These are phyloP conservation scores for Chymomyza fuscimana DNA, from an alignment of 2,888 invertebrate genomes.

Conservation along the genomic window DNA sequence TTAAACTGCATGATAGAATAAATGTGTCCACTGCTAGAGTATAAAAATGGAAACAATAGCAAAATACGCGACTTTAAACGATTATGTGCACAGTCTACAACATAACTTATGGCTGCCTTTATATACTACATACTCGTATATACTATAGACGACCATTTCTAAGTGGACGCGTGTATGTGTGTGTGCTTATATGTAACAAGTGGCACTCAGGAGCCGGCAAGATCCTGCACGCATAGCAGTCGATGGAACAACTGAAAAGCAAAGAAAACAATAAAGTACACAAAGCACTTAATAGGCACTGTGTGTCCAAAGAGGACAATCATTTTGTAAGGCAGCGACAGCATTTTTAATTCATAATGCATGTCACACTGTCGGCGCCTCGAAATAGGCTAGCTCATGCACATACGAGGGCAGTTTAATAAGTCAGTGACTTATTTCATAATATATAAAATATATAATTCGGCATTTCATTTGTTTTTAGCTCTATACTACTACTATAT, in stretches of 20 bases:
- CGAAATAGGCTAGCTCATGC: neutral
- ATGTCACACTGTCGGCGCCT: slow-evolving; percentile 16
- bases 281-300: slow-evolving; percentile 54
- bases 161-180: neutral
- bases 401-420: too few relatives aligned
- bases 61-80: neutral
- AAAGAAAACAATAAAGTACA: slow-evolving; percentile 41
- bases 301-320: slow-evolving; percentile 12
- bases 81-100: neutral
- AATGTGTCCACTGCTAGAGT: neutral
- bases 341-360: slow-evolving; percentile 63
- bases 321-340: slow-evolving; percentile 33
- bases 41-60: neutral
- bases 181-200: slow-evolving; percentile 56
- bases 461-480: too few relatives aligned
- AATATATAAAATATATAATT: too few relatives aligned
- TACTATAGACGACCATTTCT: too few relatives aligned
- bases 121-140: neutral
- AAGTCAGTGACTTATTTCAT: too few relatives aligned
- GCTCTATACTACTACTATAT: too few relatives aligned
- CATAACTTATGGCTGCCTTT: neutral
- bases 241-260: slow-evolving; percentile 24
- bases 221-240: neutral
- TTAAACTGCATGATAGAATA: neutral
- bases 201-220: slow-evolving; percentile 50